These are phyloP conservation scores for Mythimna loreyi DNA, from an alignment of 2,888 invertebrate species.

Conservation along the genomic window DNA sequence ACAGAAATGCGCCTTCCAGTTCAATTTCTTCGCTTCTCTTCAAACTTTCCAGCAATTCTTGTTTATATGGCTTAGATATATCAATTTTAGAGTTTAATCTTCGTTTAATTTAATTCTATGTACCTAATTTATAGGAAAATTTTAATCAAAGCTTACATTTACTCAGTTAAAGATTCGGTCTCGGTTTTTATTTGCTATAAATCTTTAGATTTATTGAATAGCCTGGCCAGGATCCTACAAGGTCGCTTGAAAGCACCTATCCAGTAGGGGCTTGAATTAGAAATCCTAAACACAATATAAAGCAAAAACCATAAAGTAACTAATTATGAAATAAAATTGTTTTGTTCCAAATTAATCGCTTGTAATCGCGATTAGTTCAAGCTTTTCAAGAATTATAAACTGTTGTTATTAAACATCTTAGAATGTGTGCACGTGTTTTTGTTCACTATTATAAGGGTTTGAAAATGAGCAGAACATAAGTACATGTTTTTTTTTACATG, in stretches of 20 bases:
- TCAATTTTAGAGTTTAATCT: not conserved
- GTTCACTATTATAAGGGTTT: conserved; percentile 9
- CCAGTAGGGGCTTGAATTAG: not conserved
- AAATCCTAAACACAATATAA: conserved; percentile 2
- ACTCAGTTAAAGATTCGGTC: not conserved
- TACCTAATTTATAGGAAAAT: not conserved
- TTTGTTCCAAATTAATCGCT: conserved; percentile 24
- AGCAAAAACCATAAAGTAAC: not conserved
- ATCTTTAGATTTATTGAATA: not conserved
- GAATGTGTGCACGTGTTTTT: conserved; percentile 24
- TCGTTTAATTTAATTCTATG: not conserved
- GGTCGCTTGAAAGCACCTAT: not conserved
- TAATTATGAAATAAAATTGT: conserved; percentile 7
- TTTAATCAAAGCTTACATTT: not conserved
- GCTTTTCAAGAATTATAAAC: conserved; percentile 10
- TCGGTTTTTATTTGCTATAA: not conserved
- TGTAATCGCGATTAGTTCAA: conserved; percentile 39
- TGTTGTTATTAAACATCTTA: conserved; percentile 12
- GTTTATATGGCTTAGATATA: not conserved
- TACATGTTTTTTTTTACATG: conserved; percentile 50
- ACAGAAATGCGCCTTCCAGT: not conserved
- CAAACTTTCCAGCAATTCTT: not conserved
- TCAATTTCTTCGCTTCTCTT: not conserved
- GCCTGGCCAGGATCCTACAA: not conserved
- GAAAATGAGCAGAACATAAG: not conserved